These are phyloP conservation scores for Alsophila aescularia DNA, from an alignment of 2,888 invertebrate genomes.

Conservation along the genomic window DNA sequence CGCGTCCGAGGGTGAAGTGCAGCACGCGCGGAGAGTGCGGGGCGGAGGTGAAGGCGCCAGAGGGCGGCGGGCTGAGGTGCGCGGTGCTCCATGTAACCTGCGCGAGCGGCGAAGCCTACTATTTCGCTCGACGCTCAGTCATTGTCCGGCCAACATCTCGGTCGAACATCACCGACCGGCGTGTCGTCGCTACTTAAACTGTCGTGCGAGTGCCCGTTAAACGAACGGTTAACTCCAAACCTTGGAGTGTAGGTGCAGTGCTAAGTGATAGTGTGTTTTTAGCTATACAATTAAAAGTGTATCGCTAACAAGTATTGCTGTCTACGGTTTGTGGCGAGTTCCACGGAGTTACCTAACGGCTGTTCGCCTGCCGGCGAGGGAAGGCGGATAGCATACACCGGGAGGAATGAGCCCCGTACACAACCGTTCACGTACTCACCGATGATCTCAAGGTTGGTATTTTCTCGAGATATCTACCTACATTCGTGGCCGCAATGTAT, in stretches of 20 bases:
- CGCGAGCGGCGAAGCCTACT: conserved; percentile 70
- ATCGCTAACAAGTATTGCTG: conserved; percentile 78
- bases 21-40: conserved; percentile 43
- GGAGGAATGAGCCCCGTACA: conserved; percentile 84
- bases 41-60: conserved; percentile 38
- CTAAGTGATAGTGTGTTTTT: conserved; percentile 81
- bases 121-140: conserved; percentile 70
- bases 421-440: conserved; percentile 78
- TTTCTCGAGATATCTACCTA: conserved; percentile 14
- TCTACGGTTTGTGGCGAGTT: conserved; percentile 69
- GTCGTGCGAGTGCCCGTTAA: conserved; percentile 75
- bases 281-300: conserved; percentile 79
- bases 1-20: conserved; percentile 60
- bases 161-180: conserved; percentile 70
- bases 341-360: conserved; percentile 75
- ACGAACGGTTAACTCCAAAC: conserved; percentile 71
- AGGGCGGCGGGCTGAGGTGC: conserved; percentile 39
- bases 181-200: conserved; percentile 73
- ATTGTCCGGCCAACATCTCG: conserved; percentile 78
- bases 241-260: conserved; percentile 78
- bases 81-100: conserved; percentile 54
- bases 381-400: conserved; percentile 76
- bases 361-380: conserved; percentile 80
- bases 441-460: conserved; percentile 80
- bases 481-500: conserved; percentile 11